Conservation (phyloP, 2,888 invertebrate species). For the Choristoneura rosaceana region DNA sequence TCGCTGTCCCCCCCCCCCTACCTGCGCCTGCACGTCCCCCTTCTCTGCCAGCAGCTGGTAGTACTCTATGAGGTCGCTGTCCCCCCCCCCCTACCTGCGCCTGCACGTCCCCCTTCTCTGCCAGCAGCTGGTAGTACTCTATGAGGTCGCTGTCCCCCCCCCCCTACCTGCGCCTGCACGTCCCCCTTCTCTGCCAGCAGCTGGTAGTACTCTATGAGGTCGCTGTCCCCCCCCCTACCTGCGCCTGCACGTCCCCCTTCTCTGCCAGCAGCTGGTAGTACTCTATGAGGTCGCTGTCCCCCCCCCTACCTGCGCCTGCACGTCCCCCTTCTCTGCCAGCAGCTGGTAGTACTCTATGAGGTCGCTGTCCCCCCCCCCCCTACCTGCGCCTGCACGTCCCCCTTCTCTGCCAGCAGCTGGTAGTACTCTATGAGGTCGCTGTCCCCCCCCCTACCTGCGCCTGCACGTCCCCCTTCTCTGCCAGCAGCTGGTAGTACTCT, state of each 20-base stretch:
- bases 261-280: constrained; percentile 93
- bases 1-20: too few species aligned
- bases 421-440: too few species aligned
- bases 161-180: too few species aligned
- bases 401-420: constrained; percentile 95
- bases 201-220: constrained; percentile 54
- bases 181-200: too few species aligned
- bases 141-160: constrained; percentile 95
- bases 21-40: too few species aligned
- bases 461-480: too few species aligned
- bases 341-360: constrained; percentile 99
- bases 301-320: constrained; percentile 93
- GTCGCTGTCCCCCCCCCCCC: constrained; percentile 90
- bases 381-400: constrained; percentile 87
- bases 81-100: constrained; percentile 89
- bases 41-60: too few species aligned
- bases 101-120: constrained; percentile 98
- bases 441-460: too few species aligned
- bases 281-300: neutral
- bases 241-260: constrained; percentile 87
- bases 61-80: too few species aligned
- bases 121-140: constrained; percentile 98
- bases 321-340: constrained; percentile 98
- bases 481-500: too few species aligned
- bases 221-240: constrained; percentile 84